phyloP scores from a whole-genome alignment of 2,888 invertebrate species.

The Xiphydria camelus region DNA sequence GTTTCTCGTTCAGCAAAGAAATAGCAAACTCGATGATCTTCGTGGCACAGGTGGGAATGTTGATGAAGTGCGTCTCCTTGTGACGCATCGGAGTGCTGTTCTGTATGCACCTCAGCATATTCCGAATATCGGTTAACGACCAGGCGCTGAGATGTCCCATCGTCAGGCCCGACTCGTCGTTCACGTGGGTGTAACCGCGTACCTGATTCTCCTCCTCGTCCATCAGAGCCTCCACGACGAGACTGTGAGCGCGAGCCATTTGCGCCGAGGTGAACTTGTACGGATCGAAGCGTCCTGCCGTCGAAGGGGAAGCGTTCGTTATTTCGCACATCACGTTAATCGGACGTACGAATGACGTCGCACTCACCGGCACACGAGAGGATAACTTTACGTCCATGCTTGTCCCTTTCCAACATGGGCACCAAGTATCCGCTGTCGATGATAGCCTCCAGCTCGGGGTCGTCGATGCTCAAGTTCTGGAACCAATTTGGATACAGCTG shows the following conservation, averaged over 20 bases:
- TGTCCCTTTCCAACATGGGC: conserved; percentile 74
- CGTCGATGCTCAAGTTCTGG: conserved; percentile 76
- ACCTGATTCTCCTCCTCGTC: conserved; percentile 85
- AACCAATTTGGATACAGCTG: conserved; percentile 88
- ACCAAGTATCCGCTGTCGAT: conserved; percentile 80
- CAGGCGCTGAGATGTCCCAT: conserved; percentile 83
- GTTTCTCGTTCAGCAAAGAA: conserved; percentile 80
- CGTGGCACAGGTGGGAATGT: conserved; percentile 79
- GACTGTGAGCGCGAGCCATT: conserved; percentile 82
- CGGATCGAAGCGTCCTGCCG: conserved; percentile 72
- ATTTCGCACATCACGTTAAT: conserved; percentile 4
- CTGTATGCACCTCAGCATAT: conserved; percentile 79
- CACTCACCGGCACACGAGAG: conserved; percentile 74
- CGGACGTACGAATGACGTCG: no score
- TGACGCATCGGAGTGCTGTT: conserved; percentile 90
- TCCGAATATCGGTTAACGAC: conserved; percentile 77
- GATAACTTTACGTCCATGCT: conserved; percentile 75
- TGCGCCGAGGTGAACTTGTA: conserved; percentile 77
- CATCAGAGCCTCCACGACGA: conserved; percentile 81
- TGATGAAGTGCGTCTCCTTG: conserved; percentile 85
- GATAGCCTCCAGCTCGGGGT: conserved; percentile 78
- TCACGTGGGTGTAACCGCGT: conserved; percentile 81
- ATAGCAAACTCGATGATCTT: conserved; percentile 83
- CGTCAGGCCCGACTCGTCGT: conserved; percentile 80
- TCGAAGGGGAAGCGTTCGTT: conserved; percentile 2